These are phyloP conservation scores for Alces alces DNA, from an alignment of 2,113 vertebrate species.

Conservation along the genomic window DNA sequence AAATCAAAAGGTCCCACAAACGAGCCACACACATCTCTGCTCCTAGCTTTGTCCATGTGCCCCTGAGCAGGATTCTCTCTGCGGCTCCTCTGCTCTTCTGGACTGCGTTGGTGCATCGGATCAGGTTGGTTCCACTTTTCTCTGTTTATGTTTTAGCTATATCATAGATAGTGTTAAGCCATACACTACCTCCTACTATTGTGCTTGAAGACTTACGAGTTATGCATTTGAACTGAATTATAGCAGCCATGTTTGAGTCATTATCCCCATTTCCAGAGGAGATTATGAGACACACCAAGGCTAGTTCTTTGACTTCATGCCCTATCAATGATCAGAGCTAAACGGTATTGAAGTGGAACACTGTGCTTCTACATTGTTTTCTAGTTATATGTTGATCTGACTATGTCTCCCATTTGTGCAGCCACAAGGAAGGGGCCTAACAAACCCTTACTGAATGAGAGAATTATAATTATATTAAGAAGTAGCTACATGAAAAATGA, in stretches of 20 bases:
- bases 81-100: neutral
- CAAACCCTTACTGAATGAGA: neutral
- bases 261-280: neutral
- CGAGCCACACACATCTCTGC: neutral
- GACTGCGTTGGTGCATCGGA: neutral
- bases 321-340: neutral
- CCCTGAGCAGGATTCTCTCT: neutral
- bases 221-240: neutral
- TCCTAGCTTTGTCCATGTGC: neutral
- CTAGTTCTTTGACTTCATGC: neutral
- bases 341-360: neutral
- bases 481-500: neutral
- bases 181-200: neutral
- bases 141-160: neutral
- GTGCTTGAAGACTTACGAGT: neutral
- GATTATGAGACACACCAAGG: neutral
- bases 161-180: neutral
- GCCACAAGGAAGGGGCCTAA: neutral
- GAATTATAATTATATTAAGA: neutral
- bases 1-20: neutral
- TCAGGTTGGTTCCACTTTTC: neutral
- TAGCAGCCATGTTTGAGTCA: neutral
- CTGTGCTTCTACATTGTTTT: neutral
- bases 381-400: neutral
- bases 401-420: neutral